phyloP scores from a whole-genome alignment of 2,113 vertebrate genomes.

The Perca schrenkii region DNA sequence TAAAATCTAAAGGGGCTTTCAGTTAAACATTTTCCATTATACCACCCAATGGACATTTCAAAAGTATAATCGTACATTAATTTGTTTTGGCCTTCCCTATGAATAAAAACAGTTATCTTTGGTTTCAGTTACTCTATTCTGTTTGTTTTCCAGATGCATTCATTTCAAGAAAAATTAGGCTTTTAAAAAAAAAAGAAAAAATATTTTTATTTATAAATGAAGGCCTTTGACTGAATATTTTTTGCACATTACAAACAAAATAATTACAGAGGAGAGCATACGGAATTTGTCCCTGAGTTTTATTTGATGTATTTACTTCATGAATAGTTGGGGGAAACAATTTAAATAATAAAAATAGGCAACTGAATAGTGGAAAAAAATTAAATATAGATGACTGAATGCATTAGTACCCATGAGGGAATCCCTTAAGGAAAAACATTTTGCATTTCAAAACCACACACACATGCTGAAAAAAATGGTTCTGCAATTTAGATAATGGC shows the following conservation, averaged over 20 bases:
- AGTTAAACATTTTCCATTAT: constrained; percentile 29
- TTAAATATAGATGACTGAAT: constrained; percentile 3
- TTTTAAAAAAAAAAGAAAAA: neutral
- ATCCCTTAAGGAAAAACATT: constrained; percentile 21
- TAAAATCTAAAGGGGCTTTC: constrained; percentile 16
- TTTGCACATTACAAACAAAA: constrained; percentile 21
- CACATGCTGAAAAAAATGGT: constrained; percentile 7
- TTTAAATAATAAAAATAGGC: neutral
- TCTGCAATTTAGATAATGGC: constrained; percentile 52
- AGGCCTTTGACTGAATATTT: constrained; percentile 3
- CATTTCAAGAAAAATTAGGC: neutral
- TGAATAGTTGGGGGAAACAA: constrained; percentile 3
- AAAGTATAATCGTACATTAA: constrained; percentile 16
- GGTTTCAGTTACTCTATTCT: neutral
- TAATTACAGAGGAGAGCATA: constrained; percentile 3
- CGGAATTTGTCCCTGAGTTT: constrained; percentile 4
- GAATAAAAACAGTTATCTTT: constrained; percentile 15
- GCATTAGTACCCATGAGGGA: constrained; percentile 15
- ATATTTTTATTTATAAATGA: constrained; percentile 3
- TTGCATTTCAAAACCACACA: constrained; percentile 40
- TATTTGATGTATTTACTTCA: constrained; percentile 35
- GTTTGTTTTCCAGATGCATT: neutral
- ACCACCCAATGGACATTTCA: constrained; percentile 29
- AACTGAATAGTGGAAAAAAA: neutral
- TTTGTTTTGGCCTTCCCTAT: constrained; percentile 10